Evolutionary conservation across 2,113 vertebrate species (phyloP).

Genomic region (Leucosticte australis): DNA sequence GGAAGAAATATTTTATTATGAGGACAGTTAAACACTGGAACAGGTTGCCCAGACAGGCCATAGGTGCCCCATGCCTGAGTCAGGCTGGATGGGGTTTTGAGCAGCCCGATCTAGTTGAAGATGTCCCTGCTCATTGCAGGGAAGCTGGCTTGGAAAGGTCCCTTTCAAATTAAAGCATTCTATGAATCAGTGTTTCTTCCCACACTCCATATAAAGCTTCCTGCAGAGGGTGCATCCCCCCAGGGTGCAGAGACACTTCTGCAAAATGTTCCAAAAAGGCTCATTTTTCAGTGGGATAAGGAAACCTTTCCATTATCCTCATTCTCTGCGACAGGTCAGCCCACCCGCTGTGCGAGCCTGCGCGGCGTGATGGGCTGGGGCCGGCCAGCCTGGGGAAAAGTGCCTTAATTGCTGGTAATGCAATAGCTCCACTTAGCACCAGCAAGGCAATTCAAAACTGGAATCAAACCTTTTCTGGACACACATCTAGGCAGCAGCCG

Average conservation of each 20-base stretch:
- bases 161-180: background rate
- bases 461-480: constrained; percentile 65
- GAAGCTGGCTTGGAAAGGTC: background rate
- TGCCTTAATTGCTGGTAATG: constrained; percentile 46
- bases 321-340: background rate
- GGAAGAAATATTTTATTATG: background rate
- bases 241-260: background rate
- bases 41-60: background rate
- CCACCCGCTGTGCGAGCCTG: fast-evolving
- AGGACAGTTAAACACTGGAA: background rate
- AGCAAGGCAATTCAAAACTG: constrained; percentile 57
- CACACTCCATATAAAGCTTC: background rate
- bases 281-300: background rate
- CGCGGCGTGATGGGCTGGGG: fast-evolving
- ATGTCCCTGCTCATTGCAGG: background rate
- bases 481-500: constrained; percentile 28
- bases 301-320: background rate
- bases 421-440: constrained; percentile 59
- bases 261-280: background rate
- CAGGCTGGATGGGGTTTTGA: background rate
- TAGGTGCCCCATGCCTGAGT: too few relatives aligned
- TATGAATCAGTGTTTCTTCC: background rate
- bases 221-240: background rate
- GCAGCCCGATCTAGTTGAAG: background rate
- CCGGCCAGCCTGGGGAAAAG: background rate